Percentiles rank a stretch among this genome's conserved stretches.
Evolutionary conservation across 2,113 vertebrate genomes (phyloP).

Genomic region (Harpagus bidentatus): DNA sequence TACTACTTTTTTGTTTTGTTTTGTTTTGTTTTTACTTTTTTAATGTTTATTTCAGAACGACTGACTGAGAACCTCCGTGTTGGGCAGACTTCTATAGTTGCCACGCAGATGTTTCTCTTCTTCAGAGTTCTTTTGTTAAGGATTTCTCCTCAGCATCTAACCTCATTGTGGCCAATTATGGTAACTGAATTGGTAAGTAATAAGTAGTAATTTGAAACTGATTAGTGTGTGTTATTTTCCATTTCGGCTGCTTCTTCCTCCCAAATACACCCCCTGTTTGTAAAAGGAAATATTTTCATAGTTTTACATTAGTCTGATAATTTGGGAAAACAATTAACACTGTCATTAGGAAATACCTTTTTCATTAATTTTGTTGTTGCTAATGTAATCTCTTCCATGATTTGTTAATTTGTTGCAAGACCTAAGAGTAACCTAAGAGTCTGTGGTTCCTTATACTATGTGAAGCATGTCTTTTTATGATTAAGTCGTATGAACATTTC

Average conservation of each 20-base stretch:
- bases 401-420: background rate
- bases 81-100: conserved; percentile 82
- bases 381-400: background rate
- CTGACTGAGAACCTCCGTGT: conserved; percentile 90
- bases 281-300: background rate
- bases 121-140: conserved; percentile 92
- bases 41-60: conserved; percentile 79
- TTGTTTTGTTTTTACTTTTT: background rate
- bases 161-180: conserved; percentile 97
- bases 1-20: background rate
- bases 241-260: background rate
- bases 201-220: background rate
- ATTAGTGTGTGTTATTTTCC: background rate
- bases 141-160: conserved; percentile 94
- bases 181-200: conserved; percentile 90
- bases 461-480: background rate
- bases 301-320: background rate
- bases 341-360: background rate
- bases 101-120: conserved; percentile 94
- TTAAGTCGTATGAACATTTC: background rate
- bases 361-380: background rate
- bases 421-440: background rate
- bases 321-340: background rate
- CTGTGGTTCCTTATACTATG: background rate
- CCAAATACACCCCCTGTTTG: background rate